Base-by-base conservation (phyloP, 2,888 invertebrate species). In the Eristalis arbustorum region DNA sequence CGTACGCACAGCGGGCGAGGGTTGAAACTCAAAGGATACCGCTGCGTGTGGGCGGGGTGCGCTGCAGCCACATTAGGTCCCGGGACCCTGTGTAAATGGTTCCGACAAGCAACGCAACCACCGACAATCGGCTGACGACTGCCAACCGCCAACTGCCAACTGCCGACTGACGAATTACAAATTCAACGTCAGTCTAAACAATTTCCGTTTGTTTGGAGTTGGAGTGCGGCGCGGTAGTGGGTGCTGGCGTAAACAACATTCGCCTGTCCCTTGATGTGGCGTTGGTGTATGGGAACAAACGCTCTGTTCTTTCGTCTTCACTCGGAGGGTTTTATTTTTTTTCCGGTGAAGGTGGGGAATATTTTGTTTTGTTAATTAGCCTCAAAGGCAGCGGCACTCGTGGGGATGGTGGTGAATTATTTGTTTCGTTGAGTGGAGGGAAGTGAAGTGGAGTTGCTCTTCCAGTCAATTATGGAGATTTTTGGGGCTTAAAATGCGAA, bases 131-230 rank as follows among this genome's bases (percentile, higher is more conserved):
- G 18, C 49, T 18, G 49, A 42, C 2, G 42, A 42, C 42, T 42
- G 42, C n/a, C n/a, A n/a, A n/a, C n/a, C n/a, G n/a, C n/a, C n/a
- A n/a, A n/a, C 49, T 18, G 49, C 14, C 2, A n/a, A 42, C 42
- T 42, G 42, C 69, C 64, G 22, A 18, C 72, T 77, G 81, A 85
- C 68, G 82, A 82, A 85, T 85, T 77, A 82, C 31, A 23, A 77
- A 85, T 85, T 85, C 85, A 61, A 66, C 81, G 64, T 77, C 67
- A 85, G 77, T 73, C 85, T 77, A 82, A 85, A 85, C 85, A 81
- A 82, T 82, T 81, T 85, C 81, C 85, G 82, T 77, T 85, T 81
- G 81, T 82, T 85, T 73, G 64, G 28, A 18, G 37, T 59, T 18
- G n/a, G 22, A 34, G 66, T n/a, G 18, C 57, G 1, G 18, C n/a